Percentiles rank a stretch among this genome's conserved stretches.
Conservation (phyloP, 2,797 vertebrate species). For the Melopsittacus undulatus region DNA sequence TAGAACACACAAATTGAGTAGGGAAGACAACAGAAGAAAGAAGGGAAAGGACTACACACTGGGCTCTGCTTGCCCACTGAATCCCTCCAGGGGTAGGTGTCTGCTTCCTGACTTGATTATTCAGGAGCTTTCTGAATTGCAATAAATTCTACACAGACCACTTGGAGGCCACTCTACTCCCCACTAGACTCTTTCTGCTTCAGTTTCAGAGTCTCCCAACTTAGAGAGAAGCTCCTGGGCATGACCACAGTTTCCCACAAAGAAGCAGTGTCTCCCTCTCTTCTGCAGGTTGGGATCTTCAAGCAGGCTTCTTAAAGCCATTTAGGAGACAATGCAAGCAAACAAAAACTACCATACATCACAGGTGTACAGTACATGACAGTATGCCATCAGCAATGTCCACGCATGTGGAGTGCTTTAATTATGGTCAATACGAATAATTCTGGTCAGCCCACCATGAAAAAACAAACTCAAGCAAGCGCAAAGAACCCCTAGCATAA, state of each 20-base stretch:
- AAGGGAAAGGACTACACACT: not conserved
- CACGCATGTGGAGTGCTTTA: not conserved
- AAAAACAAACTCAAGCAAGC: not conserved
- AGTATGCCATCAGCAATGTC: not conserved
- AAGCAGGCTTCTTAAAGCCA: not conserved
- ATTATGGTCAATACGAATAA: not conserved
- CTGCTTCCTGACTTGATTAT: not conserved
- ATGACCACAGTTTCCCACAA: not conserved
- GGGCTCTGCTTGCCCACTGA: not conserved
- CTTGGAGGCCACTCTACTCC: not conserved
- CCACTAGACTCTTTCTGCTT: not conserved
- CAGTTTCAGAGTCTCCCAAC: not conserved
- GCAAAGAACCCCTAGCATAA: not conserved
- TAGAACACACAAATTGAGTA: not conserved
- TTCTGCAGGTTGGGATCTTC: not conserved
- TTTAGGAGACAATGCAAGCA: not conserved
- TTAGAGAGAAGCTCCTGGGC: not conserved
- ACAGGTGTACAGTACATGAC: not conserved
- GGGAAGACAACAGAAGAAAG: not conserved
- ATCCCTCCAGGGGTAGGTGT: not conserved
- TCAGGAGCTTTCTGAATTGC: not conserved
- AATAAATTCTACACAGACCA: not conserved
- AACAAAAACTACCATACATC: not conserved
- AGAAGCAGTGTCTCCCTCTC: not conserved
- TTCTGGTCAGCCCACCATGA: not conserved